Percentiles rank a stretch among this genome's conserved stretches.
Conservation (phyloP, 2,888 invertebrate species). For the Eupithecia insigniata region DNA sequence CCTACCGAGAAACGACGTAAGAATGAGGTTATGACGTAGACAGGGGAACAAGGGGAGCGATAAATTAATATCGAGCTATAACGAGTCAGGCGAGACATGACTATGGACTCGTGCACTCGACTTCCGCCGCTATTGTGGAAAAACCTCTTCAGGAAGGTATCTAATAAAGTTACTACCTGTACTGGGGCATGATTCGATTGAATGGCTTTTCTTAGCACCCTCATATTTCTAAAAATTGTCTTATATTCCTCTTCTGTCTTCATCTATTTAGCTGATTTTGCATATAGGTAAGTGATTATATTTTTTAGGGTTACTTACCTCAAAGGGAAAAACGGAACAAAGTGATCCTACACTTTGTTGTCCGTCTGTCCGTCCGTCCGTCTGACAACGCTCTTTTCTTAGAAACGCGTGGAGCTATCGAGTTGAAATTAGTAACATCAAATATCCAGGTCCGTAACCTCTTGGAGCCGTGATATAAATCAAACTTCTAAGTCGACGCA, state of each 20-base stretch:
- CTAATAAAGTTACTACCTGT: too few relatives aligned
- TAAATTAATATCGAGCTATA: conserved; percentile 62
- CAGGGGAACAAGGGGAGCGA: conserved; percentile 51
- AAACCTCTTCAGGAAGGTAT: background rate
- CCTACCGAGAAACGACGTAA: background rate
- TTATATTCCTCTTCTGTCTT: background rate
- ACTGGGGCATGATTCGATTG: background rate
- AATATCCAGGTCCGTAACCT: too few relatives aligned
- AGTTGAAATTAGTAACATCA: too few relatives aligned
- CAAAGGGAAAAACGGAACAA: too few relatives aligned
- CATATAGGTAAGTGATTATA: background rate
- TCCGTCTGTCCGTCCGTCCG: too few relatives aligned
- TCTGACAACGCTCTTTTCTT: too few relatives aligned
- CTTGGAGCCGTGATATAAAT: too few relatives aligned
- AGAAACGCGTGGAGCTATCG: too few relatives aligned
- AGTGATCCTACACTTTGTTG: too few relatives aligned
- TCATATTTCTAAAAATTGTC: background rate
- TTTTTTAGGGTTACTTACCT: background rate
- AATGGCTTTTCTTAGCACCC: background rate
- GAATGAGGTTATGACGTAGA: conserved; percentile 25
- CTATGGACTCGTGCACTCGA: conserved; percentile 39
- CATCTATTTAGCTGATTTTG: background rate
- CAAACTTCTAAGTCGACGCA: too few relatives aligned
- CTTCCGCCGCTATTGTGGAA: background rate
- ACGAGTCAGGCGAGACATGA: conserved; percentile 49